phyloP scores from a whole-genome alignment of 2,888 invertebrate genomes.

The Dicroscelio sp. region DNA sequence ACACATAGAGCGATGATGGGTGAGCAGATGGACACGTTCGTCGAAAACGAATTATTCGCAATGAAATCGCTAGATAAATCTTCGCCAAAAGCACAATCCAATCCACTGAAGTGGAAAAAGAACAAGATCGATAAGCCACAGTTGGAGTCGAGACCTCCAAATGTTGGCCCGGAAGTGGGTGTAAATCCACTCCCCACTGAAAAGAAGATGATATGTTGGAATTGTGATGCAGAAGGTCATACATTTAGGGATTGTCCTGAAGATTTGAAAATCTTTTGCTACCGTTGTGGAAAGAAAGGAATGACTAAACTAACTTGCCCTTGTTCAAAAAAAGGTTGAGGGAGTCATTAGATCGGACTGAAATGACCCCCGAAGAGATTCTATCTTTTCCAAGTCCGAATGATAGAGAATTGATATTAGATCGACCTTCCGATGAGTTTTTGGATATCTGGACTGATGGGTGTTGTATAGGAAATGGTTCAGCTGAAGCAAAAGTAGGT shows the following conservation, averaged over 20 bases:
- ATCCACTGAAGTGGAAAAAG: too few species aligned
- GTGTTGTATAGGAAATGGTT: slow-evolving; percentile 14
- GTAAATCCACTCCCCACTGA: too few species aligned
- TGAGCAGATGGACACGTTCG: too few species aligned
- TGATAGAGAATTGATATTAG: background rate
- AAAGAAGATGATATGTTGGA: too few species aligned
- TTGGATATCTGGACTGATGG: slow-evolving; percentile 20
- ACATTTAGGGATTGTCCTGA: background rate
- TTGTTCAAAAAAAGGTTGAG: background rate
- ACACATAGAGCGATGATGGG: too few species aligned
- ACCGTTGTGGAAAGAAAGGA: background rate
- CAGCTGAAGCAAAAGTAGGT: background rate
- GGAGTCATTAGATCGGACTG: background rate
- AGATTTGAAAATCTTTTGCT: background rate
- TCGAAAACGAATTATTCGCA: too few species aligned
- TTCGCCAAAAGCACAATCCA: too few species aligned
- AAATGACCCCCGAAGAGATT: background rate
- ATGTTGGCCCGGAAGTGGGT: too few species aligned
- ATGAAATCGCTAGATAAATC: too few species aligned
- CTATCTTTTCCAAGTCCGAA: background rate
- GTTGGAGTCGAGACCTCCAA: too few species aligned
- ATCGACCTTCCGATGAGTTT: background rate
- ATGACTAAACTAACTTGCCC: slow-evolving; percentile 2
- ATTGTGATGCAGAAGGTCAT: background rate
- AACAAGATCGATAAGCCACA: too few species aligned